phyloP scores from a whole-genome alignment of 2,888 invertebrate species.

The Lasiommata megera region DNA sequence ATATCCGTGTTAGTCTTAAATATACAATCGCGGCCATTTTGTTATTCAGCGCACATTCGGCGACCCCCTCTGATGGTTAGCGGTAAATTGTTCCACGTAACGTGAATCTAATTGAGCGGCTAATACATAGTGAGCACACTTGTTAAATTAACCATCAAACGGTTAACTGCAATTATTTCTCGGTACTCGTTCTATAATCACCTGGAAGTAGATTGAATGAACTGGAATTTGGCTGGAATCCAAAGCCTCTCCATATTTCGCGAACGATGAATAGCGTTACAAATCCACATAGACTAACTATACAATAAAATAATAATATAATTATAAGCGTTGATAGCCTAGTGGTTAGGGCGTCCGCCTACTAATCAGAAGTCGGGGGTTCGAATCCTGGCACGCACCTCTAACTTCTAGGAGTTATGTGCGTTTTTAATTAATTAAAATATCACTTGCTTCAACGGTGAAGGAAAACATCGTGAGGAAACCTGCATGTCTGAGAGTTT shows the following conservation, averaged over 20 bases:
- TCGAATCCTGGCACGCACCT: too few relatives aligned
- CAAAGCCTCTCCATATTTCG: not conserved
- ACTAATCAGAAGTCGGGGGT: too few relatives aligned
- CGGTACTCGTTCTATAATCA: constrained; percentile 13
- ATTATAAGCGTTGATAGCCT: too few relatives aligned
- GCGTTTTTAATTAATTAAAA: too few relatives aligned
- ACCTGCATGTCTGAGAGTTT: too few relatives aligned
- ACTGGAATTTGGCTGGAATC: not conserved
- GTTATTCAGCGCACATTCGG: constrained; percentile 57
- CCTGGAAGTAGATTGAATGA: too few relatives aligned
- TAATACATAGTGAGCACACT: constrained; percentile 71
- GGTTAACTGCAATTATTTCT: constrained; percentile 36
- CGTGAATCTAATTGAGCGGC: constrained; percentile 79
- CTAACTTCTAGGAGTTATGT: too few relatives aligned
- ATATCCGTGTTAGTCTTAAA: constrained; percentile 9
- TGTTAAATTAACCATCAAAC: constrained; percentile 56
- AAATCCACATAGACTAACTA: too few relatives aligned
- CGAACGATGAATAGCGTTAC: not conserved
- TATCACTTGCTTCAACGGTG: too few relatives aligned
- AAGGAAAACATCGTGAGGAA: too few relatives aligned
- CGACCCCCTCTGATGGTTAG: constrained; percentile 64
- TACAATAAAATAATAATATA: too few relatives aligned
- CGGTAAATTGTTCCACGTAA: constrained; percentile 76
- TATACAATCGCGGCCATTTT: constrained; percentile 50
- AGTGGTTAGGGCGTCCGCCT: too few relatives aligned